Evolutionary conservation across 2,797 vertebrate species (phyloP).

Genomic region (Anableps anableps): DNA sequence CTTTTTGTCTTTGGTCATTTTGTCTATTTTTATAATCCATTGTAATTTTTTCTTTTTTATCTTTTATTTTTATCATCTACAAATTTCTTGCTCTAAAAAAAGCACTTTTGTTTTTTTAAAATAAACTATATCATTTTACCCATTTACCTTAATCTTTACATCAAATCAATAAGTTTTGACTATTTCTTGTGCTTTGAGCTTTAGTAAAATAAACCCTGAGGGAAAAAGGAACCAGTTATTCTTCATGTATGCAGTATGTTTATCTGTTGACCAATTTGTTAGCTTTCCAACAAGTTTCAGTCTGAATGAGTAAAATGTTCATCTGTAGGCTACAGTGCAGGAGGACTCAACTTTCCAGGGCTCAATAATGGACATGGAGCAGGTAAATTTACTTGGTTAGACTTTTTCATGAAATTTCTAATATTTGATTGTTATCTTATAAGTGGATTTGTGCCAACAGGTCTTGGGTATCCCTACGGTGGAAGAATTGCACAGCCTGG

Average conservation of each 20-base stretch:
- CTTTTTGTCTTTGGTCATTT: background rate
- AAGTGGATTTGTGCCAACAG: constrained; percentile 33
- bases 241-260: background rate
- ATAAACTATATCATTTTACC: background rate
- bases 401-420: background rate
- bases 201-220: background rate
- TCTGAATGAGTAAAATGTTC: constrained; percentile 2
- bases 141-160: background rate
- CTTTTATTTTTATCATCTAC: too few species aligned
- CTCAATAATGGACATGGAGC: constrained; percentile 59
- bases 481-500: constrained; percentile 57
- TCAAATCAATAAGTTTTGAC: background rate
- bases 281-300: background rate
- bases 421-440: background rate
- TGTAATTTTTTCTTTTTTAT: background rate
- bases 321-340: constrained; percentile 57
- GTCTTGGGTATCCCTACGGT: constrained; percentile 52
- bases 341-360: constrained; percentile 50
- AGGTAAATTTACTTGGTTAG: constrained; percentile 46
- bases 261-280: background rate
- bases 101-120: background rate
- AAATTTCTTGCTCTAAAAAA: background rate
- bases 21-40: background rate
- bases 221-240: background rate
- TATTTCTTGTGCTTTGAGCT: background rate